These are phyloP conservation scores for Drosophila oshimai DNA, from an alignment of 1,140 invertebrate genomes.

Conservation along the genomic window DNA sequence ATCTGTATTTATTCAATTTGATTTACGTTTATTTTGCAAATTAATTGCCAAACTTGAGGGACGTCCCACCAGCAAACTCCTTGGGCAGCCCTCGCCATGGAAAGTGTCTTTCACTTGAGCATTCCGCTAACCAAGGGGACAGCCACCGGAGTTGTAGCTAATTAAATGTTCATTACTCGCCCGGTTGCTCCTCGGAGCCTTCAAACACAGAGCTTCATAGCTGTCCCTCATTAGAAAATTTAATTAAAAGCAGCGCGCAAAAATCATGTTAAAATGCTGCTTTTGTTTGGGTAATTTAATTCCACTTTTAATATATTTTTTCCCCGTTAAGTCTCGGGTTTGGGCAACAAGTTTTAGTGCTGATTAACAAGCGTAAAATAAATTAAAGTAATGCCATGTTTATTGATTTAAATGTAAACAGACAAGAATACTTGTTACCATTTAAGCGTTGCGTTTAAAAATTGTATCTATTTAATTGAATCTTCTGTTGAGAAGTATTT, in stretches of 20 bases:
- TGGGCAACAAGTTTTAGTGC: not conserved
- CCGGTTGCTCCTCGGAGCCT: not conserved
- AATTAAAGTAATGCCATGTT: not conserved
- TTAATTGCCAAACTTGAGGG: slow-evolving; percentile 13
- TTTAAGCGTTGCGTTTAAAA: too few relatives aligned
- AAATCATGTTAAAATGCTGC: slow-evolving; percentile 16
- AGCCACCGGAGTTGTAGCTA: slow-evolving; percentile 36
- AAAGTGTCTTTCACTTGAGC: slow-evolving; percentile 8
- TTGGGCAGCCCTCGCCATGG: not conserved
- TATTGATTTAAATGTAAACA: slow-evolving; percentile 1
- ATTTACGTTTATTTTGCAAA: slow-evolving; percentile 43
- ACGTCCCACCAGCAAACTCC: not conserved
- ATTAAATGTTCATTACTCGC: slow-evolving; percentile 47
- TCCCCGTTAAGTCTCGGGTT: not conserved
- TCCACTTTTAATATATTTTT: not conserved
- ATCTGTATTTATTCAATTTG: slow-evolving; percentile 42
- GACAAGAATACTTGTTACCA: too few relatives aligned
- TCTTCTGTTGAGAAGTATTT: too few relatives aligned
- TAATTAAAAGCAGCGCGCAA: slow-evolving; percentile 35
- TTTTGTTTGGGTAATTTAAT: slow-evolving; percentile 29
- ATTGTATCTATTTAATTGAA: too few relatives aligned
- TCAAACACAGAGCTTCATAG: not conserved
- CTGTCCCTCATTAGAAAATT: slow-evolving; percentile 39
- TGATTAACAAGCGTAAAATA: not conserved
- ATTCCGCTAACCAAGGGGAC: slow-evolving; percentile 1